Conservation (phyloP, 2,797 vertebrate species). For the Sitta carolinensis region DNA sequence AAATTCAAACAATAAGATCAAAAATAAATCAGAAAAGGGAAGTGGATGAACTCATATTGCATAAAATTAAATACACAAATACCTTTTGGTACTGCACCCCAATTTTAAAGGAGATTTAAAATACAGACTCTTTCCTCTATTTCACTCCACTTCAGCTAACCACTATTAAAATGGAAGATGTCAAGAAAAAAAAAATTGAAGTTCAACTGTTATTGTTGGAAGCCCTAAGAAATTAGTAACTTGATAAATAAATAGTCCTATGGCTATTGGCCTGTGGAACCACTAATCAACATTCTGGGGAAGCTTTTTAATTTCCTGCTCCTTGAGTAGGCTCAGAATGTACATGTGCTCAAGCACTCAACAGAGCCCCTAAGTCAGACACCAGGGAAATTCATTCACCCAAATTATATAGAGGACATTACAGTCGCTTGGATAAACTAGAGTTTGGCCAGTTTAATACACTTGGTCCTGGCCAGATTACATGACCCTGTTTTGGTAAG, state of each 20-base stretch:
- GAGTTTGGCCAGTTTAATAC: slow-evolving; percentile 1
- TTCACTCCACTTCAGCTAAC: background rate
- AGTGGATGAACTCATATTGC: background rate
- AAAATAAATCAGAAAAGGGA: background rate
- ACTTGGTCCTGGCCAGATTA: background rate
- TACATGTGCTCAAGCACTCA: background rate
- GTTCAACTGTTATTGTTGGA: slow-evolving; percentile 55
- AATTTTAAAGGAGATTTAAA: background rate
- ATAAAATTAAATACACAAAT: background rate
- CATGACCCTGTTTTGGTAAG: background rate
- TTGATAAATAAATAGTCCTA: slow-evolving; percentile 34
- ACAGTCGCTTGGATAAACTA: background rate
- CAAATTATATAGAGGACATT: background rate
- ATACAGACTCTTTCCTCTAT: background rate
- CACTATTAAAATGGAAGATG: background rate
- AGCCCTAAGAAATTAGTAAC: slow-evolving; percentile 33
- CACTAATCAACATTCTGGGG: slow-evolving; percentile 40
- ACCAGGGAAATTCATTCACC: background rate
- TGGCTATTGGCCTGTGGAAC: slow-evolving; percentile 21
- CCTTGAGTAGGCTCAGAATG: background rate
- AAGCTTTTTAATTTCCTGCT: slow-evolving; percentile 69
- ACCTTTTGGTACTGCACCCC: background rate
- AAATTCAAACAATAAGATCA: background rate
- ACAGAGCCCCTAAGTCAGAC: background rate
- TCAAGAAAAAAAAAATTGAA: slow-evolving; percentile 15